phyloP scores from a whole-genome alignment of 2,888 invertebrate genomes.

The Liposcelis brunnea region DNA sequence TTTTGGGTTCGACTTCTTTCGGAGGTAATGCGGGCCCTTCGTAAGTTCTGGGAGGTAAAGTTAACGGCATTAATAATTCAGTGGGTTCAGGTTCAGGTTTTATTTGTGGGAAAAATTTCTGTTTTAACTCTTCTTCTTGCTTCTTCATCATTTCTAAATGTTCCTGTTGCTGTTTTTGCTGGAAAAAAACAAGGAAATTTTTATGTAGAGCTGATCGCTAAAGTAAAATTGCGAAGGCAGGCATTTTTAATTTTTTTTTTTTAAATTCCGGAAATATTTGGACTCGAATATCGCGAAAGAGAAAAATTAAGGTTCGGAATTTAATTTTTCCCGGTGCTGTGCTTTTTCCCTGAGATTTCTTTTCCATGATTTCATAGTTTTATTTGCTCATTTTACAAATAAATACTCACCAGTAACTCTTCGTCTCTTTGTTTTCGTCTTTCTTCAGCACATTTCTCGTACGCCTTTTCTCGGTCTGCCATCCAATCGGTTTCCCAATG shows the following conservation, averaged over 20 bases:
- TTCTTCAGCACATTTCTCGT: conserved; percentile 31
- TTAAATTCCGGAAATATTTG: too few relatives aligned
- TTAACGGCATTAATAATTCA: conserved; percentile 3
- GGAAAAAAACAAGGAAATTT: neutral
- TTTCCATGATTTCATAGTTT: too few relatives aligned
- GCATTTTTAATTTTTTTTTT: too few relatives aligned
- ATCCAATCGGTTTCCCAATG: conserved; percentile 80
- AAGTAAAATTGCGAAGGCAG: neutral
- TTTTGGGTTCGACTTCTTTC: conserved; percentile 5
- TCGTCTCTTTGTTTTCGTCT: conserved; percentile 22
- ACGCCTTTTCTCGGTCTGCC: conserved; percentile 58
- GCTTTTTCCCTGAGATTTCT: too few relatives aligned
- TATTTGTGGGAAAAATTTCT: neutral
- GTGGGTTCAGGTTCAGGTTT: neutral
- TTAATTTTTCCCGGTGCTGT: too few relatives aligned
- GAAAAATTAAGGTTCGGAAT: too few relatives aligned
- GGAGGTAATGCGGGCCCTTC: conserved; percentile 9
- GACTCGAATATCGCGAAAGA: too few relatives aligned
- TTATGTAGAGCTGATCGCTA: neutral
- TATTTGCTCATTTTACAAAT: too few relatives aligned
- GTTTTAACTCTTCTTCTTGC: conserved; percentile 8
- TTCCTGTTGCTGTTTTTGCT: conserved; percentile 8
- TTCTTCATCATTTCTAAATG: conserved; percentile 6
- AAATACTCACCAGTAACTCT: conserved; percentile 15
- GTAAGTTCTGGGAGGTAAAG: neutral